phyloP scores from a whole-genome alignment of 2,888 invertebrate species.

The Digitonthophagus gazella region DNA sequence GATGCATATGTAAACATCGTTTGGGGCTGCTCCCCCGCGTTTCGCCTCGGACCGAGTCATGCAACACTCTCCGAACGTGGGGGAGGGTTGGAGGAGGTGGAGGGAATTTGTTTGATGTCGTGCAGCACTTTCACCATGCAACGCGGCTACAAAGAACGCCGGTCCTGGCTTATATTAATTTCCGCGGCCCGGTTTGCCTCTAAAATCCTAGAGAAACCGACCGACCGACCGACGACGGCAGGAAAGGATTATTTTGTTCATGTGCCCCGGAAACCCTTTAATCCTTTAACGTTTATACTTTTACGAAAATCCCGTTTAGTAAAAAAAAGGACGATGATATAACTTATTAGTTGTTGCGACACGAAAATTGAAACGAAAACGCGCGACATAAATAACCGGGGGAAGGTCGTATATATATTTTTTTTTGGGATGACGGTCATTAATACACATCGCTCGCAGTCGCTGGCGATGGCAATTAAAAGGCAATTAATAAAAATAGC shows the following conservation, averaged over 20 bases:
- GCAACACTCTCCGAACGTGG: neutral
- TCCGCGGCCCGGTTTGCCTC: neutral
- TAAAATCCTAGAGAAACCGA: neutral
- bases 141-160: neutral
- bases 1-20: conserved; percentile 15
- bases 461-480: conserved; percentile 10
- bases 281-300: neutral
- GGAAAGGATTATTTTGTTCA: neutral
- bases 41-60: neutral
- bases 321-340: neutral
- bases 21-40: neutral
- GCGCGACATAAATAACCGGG: neutral
- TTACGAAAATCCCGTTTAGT: neutral
- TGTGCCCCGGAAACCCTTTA: neutral
- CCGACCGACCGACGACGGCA: too few species aligned
- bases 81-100: too few species aligned
- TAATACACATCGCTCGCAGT: conserved; percentile 8
- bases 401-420: too few species aligned
- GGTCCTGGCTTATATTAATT: neutral
- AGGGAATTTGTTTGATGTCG: neutral
- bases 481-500: conserved; percentile 11
- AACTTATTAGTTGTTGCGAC: neutral
- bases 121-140: neutral
- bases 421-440: neutral
- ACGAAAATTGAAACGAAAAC: neutral